A percentile compares a stretch with the other conserved stretches of the same genome.
Conservation (phyloP, 1,140 invertebrate genomes). For the Glossosoma conforme region DNA sequence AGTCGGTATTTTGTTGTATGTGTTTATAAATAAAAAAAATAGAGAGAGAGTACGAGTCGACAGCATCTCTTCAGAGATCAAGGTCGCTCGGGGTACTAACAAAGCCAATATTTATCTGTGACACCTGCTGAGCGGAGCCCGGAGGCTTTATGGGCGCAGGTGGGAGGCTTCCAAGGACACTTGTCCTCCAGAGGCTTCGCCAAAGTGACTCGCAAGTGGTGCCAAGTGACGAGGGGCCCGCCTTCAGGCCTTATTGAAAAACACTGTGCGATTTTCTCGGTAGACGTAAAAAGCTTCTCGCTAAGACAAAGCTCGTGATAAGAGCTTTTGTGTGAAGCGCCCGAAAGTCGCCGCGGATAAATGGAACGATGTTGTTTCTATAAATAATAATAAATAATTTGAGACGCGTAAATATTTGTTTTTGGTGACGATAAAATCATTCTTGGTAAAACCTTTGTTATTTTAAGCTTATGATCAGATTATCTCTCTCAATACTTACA, state of each 20-base stretch:
- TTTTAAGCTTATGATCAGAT: too few relatives aligned
- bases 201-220: slow-evolving; percentile 1
- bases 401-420: too few relatives aligned
- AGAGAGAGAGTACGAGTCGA: neutral
- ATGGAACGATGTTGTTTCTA: too few relatives aligned
- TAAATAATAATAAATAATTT: too few relatives aligned
- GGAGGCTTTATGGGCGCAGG: too few relatives aligned
- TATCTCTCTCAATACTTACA: too few relatives aligned
- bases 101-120: slow-evolving; percentile 23
- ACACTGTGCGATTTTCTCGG: slow-evolving; percentile 7
- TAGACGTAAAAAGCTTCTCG: slow-evolving; percentile 4
- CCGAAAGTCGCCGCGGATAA: too few relatives aligned
- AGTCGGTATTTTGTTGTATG: too few relatives aligned
- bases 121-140: slow-evolving; percentile 6
- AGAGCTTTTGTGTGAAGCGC: neutral
- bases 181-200: neutral
- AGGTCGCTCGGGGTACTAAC: neutral
- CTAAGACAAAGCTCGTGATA: neutral
- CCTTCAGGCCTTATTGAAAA: slow-evolving; percentile 14
- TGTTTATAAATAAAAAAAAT: neutral
- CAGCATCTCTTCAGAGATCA: neutral
- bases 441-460: too few relatives aligned
- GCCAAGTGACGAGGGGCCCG: neutral
- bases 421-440: too few relatives aligned
- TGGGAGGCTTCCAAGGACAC: too few relatives aligned